Evolutionary conservation across 2,888 invertebrate species (phyloP).

Genomic region (Campopleginae sp.): DNA sequence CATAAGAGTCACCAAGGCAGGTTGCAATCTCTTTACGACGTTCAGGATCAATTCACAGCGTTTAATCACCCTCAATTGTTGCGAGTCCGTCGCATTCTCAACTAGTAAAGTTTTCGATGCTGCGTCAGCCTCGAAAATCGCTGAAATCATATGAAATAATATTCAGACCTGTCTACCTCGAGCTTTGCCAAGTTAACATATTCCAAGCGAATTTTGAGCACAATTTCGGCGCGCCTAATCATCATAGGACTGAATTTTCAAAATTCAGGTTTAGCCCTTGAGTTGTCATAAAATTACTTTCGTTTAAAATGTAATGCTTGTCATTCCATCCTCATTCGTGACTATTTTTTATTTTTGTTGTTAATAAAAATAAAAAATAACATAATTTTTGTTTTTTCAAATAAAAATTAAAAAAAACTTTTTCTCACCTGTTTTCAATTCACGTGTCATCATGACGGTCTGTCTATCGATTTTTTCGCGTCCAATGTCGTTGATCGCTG

Average conservation of each 20-base stretch:
- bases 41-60: slow-evolving; percentile 81
- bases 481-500: slow-evolving; percentile 80
- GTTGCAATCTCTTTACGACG: slow-evolving; percentile 80
- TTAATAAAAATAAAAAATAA: not conserved
- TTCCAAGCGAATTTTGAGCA: not conserved
- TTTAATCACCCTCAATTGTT: slow-evolving; percentile 81
- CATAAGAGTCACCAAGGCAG: slow-evolving; percentile 77
- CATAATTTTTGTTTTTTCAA: too few species aligned
- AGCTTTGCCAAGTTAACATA: not conserved
- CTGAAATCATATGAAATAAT: slow-evolving; percentile 68
- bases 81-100: slow-evolving; percentile 79
- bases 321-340: not conserved
- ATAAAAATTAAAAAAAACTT: too few species aligned
- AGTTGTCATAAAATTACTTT: not conserved
- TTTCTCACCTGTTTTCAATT: slow-evolving; percentile 80
- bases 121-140: slow-evolving; percentile 80
- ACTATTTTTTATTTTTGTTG: not conserved
- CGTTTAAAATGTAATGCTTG: not conserved
- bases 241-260: not conserved
- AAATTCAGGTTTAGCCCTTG: not conserved
- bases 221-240: not conserved
- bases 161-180: not conserved
- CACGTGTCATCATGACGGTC: slow-evolving; percentile 80
- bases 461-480: slow-evolving; percentile 79
- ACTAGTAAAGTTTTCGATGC: slow-evolving; percentile 78